Evolutionary conservation across 2,113 vertebrate genomes (phyloP).

Genomic region (Pangasianodon hypophthalmus): DNA sequence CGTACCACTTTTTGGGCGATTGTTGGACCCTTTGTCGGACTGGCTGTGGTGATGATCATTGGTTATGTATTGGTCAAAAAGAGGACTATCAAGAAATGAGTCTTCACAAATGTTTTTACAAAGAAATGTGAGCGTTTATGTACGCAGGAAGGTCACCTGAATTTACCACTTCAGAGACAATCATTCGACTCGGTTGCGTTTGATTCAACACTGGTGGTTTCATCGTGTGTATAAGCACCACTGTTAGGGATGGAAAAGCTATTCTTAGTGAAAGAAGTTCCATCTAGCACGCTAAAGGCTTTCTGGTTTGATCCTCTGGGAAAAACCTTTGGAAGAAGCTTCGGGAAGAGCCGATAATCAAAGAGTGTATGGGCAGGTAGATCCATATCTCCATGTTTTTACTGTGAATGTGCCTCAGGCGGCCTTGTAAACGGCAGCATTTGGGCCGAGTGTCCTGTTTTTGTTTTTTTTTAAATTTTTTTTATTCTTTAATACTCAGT

Average conservation of each 20-base stretch:
- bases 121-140: background rate
- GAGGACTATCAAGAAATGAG: constrained; percentile 18
- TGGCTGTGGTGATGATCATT: constrained; percentile 42
- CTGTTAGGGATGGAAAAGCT: background rate
- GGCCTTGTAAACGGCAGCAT: background rate
- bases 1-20: constrained; percentile 55
- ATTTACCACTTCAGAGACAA: background rate
- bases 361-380: constrained; percentile 1
- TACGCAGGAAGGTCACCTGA: background rate
- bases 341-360: background rate
- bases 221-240: background rate
- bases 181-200: background rate
- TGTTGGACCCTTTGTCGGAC: constrained; percentile 11
- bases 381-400: constrained; percentile 1
- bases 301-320: background rate
- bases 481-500: background rate
- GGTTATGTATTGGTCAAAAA: background rate
- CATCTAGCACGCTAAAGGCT: background rate
- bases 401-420: constrained; percentile 26
- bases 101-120: background rate
- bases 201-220: background rate
- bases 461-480: background rate
- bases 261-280: background rate
- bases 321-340: background rate
- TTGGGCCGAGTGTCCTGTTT: background rate